Percentiles rank a stretch among this genome's conserved stretches.
Conservation (phyloP, 2,888 invertebrate species). For the Stenichneumon culpator region DNA sequence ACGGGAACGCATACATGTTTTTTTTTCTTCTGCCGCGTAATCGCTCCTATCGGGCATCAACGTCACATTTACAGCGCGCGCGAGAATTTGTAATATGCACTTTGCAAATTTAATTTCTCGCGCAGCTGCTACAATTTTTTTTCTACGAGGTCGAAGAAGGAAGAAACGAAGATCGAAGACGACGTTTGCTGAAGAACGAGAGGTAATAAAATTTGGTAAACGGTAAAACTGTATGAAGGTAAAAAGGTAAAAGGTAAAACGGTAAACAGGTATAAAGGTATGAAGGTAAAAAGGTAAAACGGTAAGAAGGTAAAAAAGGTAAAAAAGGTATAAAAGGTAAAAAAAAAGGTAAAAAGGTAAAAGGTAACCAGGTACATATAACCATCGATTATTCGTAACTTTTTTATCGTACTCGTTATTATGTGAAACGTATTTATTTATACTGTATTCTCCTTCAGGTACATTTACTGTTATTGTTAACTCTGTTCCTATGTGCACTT, state of each 20-base stretch:
- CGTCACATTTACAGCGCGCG: conserved; percentile 41
- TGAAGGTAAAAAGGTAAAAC: conserved; percentile 30
- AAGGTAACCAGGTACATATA: conserved; percentile 31
- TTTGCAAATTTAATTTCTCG: conserved; percentile 56
- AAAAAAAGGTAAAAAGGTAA: neutral
- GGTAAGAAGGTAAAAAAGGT: no score
- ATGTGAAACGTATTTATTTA: conserved; percentile 15
- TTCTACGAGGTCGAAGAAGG: neutral
- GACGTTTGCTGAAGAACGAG: neutral
- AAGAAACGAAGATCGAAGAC: conserved; percentile 36
- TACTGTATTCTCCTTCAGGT: neutral
- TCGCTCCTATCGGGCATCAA: neutral
- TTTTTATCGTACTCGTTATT: conserved; percentile 16
- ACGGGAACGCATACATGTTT: neutral
- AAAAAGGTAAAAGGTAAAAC: no score
- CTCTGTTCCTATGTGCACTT: conserved; percentile 4
- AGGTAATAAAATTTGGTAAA: conserved; percentile 39
- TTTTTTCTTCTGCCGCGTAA: conserved; percentile 30
- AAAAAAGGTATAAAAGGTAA: no score
- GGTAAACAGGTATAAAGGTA: no score
- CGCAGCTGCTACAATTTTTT: conserved; percentile 37
- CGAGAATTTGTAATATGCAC: conserved; percentile 42
- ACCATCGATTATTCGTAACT: conserved; percentile 7
- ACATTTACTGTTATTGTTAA: neutral
- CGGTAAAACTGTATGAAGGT: neutral